These are phyloP conservation scores for Leptogaster cylindrica DNA, from an alignment of 2,888 invertebrate species.

Conservation along the genomic window DNA sequence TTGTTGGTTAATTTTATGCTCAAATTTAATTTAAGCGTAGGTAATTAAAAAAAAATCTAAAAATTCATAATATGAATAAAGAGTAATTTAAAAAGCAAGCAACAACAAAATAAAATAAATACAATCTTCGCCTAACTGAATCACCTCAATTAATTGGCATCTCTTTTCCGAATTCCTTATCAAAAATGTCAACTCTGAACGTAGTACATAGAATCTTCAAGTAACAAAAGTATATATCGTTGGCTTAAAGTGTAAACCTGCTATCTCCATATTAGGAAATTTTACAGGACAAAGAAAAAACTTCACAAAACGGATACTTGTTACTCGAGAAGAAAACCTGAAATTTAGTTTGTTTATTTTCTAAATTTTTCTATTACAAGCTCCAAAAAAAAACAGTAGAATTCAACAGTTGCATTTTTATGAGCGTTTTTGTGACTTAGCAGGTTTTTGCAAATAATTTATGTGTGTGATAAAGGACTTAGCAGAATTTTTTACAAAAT, in stretches of 20 bases:
- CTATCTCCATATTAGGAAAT: slow-evolving; percentile 4
- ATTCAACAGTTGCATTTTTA: slow-evolving; percentile 4
- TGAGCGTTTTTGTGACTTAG: slow-evolving; percentile 7
- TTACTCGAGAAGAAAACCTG: not conserved
- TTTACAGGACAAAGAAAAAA: slow-evolving; percentile 1
- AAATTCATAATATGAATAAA: too few relatives aligned
- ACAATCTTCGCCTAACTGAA: too few relatives aligned
- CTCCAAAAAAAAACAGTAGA: not conserved
- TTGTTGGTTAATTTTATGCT: too few relatives aligned
- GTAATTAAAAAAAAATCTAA: too few relatives aligned
- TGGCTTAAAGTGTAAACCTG: not conserved
- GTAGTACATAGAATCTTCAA: too few relatives aligned
- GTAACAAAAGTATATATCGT: not conserved
- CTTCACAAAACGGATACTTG: too few relatives aligned
- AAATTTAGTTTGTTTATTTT: not conserved
- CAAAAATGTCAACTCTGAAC: too few relatives aligned
- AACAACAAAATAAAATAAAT: too few relatives aligned
- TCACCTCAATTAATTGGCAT: too few relatives aligned
- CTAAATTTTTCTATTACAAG: not conserved
- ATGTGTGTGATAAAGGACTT: not conserved
- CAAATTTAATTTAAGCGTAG: too few relatives aligned
- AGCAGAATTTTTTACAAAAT: slow-evolving; percentile 1
- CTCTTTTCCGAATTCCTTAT: too few relatives aligned
- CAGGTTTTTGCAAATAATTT: not conserved
- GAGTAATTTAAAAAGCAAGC: too few relatives aligned